Conservation (phyloP, 2,113 vertebrate genomes). For the Macrotus californicus region DNA sequence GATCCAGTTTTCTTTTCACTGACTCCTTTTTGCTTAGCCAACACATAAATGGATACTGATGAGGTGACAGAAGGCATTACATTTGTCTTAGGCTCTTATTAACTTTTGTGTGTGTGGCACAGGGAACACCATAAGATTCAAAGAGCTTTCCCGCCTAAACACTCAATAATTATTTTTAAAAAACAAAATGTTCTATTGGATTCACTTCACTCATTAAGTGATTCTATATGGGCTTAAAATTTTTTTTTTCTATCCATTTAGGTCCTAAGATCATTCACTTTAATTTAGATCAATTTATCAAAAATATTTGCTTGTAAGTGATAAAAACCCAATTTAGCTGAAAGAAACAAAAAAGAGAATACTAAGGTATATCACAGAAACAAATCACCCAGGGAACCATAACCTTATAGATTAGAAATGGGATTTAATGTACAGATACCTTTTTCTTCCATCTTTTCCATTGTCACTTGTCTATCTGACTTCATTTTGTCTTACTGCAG, state of each 20-base stretch:
- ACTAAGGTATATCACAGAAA: background rate
- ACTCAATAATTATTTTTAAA: background rate
- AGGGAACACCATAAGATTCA: fast-evolving
- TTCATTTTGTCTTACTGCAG: background rate
- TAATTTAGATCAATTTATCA: background rate
- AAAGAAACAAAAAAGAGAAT: background rate
- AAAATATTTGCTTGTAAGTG: background rate
- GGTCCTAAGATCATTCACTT: background rate
- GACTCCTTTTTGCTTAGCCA: background rate
- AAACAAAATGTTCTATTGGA: background rate
- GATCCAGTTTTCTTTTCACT: background rate
- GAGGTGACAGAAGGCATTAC: background rate
- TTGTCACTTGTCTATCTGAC: background rate
- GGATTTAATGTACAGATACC: background rate
- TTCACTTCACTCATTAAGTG: background rate
- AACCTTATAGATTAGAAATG: background rate
- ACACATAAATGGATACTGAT: background rate
- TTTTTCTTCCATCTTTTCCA: background rate
- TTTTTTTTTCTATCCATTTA: background rate
- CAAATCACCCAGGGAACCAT: background rate
- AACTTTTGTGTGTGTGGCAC: fast-evolving
- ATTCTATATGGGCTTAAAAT: background rate
- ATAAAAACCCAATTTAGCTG: background rate
- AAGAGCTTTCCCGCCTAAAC: background rate
- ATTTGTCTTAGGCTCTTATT: background rate